These are phyloP conservation scores for Caenorhabditis briggsae DNA, from an alignment of 1,140 invertebrate genomes.

Conservation along the genomic window DNA sequence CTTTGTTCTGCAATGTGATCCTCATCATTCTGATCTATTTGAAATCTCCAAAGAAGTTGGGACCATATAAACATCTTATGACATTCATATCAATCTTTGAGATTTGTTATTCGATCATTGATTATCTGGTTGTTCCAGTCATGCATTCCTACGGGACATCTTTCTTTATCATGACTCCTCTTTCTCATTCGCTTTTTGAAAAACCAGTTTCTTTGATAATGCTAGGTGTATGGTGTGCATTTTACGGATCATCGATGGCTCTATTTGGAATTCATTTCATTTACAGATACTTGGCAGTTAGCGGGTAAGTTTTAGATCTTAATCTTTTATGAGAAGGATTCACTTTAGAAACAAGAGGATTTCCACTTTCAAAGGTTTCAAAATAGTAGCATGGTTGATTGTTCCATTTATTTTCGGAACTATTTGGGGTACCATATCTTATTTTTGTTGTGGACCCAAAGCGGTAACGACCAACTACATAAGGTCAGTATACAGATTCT, in stretches of 20 bases:
- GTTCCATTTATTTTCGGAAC: background rate
- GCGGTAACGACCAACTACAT: background rate
- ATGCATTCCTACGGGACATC: conserved; percentile 5
- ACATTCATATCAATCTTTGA: conserved; percentile 23
- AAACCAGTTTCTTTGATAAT: background rate
- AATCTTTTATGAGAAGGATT: background rate
- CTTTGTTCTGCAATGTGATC: background rate
- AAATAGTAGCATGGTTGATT: background rate
- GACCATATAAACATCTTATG: conserved; percentile 5
- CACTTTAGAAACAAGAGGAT: background rate
- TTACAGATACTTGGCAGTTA: conserved; percentile 9
- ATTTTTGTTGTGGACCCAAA: conserved; percentile 22
- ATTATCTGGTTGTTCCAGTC: background rate
- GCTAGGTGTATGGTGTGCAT: conserved; percentile 6
- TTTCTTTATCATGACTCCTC: conserved; percentile 11
- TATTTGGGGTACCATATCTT: background rate
- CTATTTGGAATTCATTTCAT: conserved; percentile 36
- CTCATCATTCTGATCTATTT: background rate
- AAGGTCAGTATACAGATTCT: background rate
- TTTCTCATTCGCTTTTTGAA: background rate
- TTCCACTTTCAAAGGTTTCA: background rate
- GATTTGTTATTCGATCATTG: background rate
- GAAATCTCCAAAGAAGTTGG: conserved; percentile 23
- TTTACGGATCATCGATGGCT: conserved; percentile 22
- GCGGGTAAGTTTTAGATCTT: background rate